Percentiles rank a stretch among this genome's conserved stretches.
phyloP scores from a whole-genome alignment of 2,888 invertebrate species.

The Cosmopolites sordidus region DNA sequence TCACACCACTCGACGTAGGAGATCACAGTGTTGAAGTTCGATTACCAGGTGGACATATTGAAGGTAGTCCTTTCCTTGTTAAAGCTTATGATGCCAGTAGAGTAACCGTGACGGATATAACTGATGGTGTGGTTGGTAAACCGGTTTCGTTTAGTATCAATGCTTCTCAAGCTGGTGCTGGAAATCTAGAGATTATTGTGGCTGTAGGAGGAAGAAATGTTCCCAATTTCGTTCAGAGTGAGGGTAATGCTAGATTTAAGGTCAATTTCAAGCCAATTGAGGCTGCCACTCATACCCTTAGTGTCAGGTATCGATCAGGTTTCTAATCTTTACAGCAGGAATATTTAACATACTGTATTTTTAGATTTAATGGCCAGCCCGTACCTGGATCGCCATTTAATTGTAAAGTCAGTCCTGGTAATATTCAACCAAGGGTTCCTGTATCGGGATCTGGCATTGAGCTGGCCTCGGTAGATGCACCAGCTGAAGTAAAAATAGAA shows the following conservation, averaged over 20 bases:
- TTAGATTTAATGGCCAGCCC: slow-evolving; percentile 67
- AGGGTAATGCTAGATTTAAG: slow-evolving; percentile 93
- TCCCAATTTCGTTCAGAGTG: slow-evolving; percentile 95
- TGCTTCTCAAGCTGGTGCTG: slow-evolving; percentile 79
- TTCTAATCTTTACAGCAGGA: background rate
- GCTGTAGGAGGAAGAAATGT: slow-evolving; percentile 95
- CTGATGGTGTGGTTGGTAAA: slow-evolving; percentile 84
- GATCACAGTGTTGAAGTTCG: slow-evolving; percentile 87
- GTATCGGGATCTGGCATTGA: slow-evolving; percentile 66
- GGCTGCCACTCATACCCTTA: slow-evolving; percentile 84
- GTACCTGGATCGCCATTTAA: slow-evolving; percentile 91
- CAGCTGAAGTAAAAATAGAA: slow-evolving; percentile 58
- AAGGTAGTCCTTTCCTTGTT: slow-evolving; percentile 91
- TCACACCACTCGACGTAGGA: slow-evolving; percentile 85
- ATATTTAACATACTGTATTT: background rate
- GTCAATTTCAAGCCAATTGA: slow-evolving; percentile 95
- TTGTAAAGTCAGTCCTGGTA: slow-evolving; percentile 68
- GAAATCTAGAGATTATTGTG: slow-evolving; percentile 95
- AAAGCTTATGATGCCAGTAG: slow-evolving; percentile 94
- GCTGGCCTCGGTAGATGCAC: slow-evolving; percentile 62
- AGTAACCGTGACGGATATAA: slow-evolving; percentile 92
- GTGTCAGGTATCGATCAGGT: slow-evolving; percentile 60
- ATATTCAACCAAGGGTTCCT: slow-evolving; percentile 59
- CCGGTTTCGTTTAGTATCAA: slow-evolving; percentile 92
- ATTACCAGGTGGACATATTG: slow-evolving; percentile 72